Evolutionary conservation across 2,888 invertebrate species (phyloP).

Genomic region (Hypomecis atomaria): DNA sequence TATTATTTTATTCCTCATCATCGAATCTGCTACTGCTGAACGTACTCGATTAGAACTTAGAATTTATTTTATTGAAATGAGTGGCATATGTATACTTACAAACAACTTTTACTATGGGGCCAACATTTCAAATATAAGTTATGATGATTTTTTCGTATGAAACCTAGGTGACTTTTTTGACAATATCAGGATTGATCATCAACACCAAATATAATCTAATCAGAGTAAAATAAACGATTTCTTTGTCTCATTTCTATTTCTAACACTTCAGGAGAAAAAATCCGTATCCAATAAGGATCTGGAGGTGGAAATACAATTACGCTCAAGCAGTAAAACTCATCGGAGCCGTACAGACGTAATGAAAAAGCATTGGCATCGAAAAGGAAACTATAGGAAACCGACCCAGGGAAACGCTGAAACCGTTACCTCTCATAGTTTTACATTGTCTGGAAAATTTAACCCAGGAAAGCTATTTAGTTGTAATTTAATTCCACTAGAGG

Average conservation of each 20-base stretch:
- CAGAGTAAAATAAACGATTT: too few relatives aligned
- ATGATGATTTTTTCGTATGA: not conserved
- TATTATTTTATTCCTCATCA: too few relatives aligned
- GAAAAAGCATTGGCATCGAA: slow-evolving; percentile 45
- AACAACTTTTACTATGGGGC: too few relatives aligned
- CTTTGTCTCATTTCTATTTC: not conserved
- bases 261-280: slow-evolving; percentile 21
- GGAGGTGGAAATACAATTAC: slow-evolving; percentile 55
- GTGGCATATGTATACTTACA: too few relatives aligned
- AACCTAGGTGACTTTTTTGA: too few relatives aligned
- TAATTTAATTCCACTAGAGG: slow-evolving; percentile 68
- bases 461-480: slow-evolving; percentile 70
- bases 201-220: too few relatives aligned
- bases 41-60: too few relatives aligned
- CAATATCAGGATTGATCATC: too few relatives aligned
- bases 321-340: slow-evolving; percentile 53
- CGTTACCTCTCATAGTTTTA: slow-evolving; percentile 58
- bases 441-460: slow-evolving; percentile 66
- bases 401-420: slow-evolving; percentile 52
- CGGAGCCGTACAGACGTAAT: slow-evolving; percentile 50
- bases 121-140: too few relatives aligned
- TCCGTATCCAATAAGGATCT: slow-evolving; percentile 29
- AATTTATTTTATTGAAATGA: too few relatives aligned
- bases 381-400: slow-evolving; percentile 53
- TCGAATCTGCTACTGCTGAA: too few relatives aligned